Evolutionary conservation across 2,113 vertebrate species (phyloP).

Genomic region (Casuarius casuarius): DNA sequence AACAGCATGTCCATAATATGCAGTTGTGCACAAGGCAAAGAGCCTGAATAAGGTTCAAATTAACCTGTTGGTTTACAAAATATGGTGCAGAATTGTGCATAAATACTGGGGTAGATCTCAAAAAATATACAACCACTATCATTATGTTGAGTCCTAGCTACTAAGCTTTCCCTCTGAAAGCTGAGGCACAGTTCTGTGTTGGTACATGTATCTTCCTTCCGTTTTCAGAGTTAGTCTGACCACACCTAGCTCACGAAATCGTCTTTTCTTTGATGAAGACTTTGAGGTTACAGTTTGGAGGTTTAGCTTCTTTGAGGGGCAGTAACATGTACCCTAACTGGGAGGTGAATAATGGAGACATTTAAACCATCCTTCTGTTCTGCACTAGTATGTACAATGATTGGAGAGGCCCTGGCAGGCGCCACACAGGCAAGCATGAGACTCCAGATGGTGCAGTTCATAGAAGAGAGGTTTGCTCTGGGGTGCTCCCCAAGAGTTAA

Average conservation of each 20-base stretch:
- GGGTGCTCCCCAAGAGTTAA: neutral
- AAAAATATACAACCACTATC: neutral
- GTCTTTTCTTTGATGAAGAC: neutral
- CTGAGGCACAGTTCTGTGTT: neutral
- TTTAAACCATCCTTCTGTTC: neutral
- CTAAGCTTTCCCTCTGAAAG: neutral
- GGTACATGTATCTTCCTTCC: neutral
- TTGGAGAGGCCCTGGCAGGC: neutral
- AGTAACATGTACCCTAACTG: neutral
- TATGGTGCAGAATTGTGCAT: neutral
- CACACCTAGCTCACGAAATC: neutral
- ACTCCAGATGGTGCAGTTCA: neutral
- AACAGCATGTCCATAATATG: neutral
- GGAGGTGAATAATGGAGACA: neutral
- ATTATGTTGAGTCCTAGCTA: accelerated
- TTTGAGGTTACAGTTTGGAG: neutral
- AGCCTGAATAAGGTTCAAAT: neutral
- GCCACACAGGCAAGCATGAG: neutral
- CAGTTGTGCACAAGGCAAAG: neutral
- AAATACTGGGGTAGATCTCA: neutral
- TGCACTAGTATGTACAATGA: neutral
- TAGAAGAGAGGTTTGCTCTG: neutral
- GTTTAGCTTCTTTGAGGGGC: neutral
- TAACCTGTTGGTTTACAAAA: neutral
- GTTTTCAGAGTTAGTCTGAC: neutral